A percentile compares a stretch with the other conserved stretches of the same genome.
phyloP scores from a whole-genome alignment of 2,797 vertebrate genomes.

The Cichlasoma orientale region DNA sequence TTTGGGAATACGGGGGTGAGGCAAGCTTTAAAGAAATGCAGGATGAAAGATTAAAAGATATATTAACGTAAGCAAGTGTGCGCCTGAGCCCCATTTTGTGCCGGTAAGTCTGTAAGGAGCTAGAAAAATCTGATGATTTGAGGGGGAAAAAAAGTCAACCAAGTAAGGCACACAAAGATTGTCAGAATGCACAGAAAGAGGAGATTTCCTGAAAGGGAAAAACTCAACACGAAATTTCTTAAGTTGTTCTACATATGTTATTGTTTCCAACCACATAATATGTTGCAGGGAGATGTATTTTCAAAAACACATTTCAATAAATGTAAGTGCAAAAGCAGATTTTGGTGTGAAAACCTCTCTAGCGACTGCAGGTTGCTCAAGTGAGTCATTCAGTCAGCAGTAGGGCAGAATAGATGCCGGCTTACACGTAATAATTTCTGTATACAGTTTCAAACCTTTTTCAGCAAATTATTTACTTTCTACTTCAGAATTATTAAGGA shows the following conservation, averaged over 20 bases:
- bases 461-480: not conserved
- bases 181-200: not conserved
- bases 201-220: not conserved
- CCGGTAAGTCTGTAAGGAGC: not conserved
- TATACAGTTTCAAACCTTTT: too few species aligned
- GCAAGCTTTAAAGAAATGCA: slow-evolving; percentile 29
- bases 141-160: not conserved
- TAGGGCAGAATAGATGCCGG: too few species aligned
- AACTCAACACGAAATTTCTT: not conserved
- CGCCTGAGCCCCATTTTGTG: not conserved
- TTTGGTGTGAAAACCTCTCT: not conserved
- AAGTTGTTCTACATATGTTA: not conserved
- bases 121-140: not conserved
- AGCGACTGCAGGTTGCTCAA: not conserved
- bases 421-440: too few species aligned
- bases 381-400: not conserved
- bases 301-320: not conserved
- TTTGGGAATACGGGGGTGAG: slow-evolving; percentile 12
- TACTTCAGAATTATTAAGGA: not conserved
- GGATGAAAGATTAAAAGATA: slow-evolving; percentile 20
- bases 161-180: not conserved
- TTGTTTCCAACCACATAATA: not conserved
- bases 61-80: not conserved
- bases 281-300: not conserved
- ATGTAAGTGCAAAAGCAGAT: not conserved